Base-by-base conservation (phyloP, 2,888 invertebrate genomes). In the Cataglyphis livida region DNA sequence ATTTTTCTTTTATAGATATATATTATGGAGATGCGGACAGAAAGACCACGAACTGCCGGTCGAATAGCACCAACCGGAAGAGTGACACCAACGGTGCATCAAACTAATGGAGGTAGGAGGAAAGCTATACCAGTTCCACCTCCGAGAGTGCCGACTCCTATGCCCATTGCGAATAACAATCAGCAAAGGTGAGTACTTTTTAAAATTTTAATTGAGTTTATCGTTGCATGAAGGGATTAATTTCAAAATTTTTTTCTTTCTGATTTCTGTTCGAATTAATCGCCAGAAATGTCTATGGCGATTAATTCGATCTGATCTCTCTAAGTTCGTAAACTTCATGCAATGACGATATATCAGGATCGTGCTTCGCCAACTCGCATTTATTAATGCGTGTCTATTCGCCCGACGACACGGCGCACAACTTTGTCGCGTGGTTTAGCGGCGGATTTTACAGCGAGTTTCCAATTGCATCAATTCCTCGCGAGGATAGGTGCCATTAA, bases 141-240 rank as follows among this genome's bases (percentile, higher is more conserved):
- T 51, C 96, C 96, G 51, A 94, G 96, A 83, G 95, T 96, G 61
- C 96, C 96, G 51, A 96, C 96, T 64, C 96, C 96, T 3, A 95
- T 96, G 95, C 96, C 96, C 15, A 92, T 93, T 41, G 93, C 94
- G 61, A 95, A 95, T 90, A 95, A 95, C 91, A 95, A 95, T 91
- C 93, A 95, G 88, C 93, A 95, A 91, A 95, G 95, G 95, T 95
- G 91, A 94, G 93, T 90, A 84, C 78, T 82, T 83, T 85, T 32
- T 32, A 10, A 59, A 57, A 59, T 44, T 44, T 35, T 18, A 78
- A 32, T 71, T 28, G 3, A 44, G 28, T 2, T 6, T 59, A 18
- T 21, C 9, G 28, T 10, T 28, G 6, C n/a, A 12, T 10, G 18
- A 25, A 65, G 21, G 12, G 38, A 32, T 44, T 15, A 28, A 41